Conservation (phyloP, 1,140 invertebrate species). For the Hypsibius dujardini region DNA sequence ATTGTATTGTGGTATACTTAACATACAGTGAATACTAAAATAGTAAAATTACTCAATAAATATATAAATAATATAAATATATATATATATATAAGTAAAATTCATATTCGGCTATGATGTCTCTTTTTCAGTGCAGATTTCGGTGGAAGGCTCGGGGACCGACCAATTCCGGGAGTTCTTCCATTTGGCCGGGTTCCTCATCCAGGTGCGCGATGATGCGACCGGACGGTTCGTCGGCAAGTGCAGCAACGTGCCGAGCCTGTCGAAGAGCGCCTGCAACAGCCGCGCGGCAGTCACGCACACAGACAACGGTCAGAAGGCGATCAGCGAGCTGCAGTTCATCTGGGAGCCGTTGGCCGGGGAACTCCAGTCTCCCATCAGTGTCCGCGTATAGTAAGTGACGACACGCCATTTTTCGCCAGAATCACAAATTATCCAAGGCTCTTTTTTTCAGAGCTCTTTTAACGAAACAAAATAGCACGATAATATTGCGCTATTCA, state of each 20-base stretch:
- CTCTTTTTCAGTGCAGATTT: conserved; percentile 1
- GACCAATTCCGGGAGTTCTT: not conserved
- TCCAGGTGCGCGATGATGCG: conserved; percentile 6
- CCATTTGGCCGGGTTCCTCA: not conserved
- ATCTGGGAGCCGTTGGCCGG: not conserved
- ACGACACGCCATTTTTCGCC: not conserved
- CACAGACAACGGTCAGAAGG: not conserved
- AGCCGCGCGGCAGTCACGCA: conserved; percentile 2
- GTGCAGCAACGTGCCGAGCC: not conserved
- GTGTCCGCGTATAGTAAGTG: conserved; percentile 10
- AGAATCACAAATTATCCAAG: no score
- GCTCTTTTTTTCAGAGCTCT: not conserved
- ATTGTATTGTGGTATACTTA: no score
- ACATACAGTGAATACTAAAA: no score
- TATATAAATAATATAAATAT: no score
- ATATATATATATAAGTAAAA: no score
- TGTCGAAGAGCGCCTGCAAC: conserved; percentile 7
- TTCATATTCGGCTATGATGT: not conserved
- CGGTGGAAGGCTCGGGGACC: not conserved
- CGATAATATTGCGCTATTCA: no score
- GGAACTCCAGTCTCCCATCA: not conserved
- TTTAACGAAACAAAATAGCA: not conserved
- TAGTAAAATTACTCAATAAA: no score
- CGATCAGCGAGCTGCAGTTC: not conserved
- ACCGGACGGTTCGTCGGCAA: conserved; percentile 1